Evolutionary conservation across 2,797 vertebrate genomes (phyloP).

Genomic region (Okamejei kenojei): DNA sequence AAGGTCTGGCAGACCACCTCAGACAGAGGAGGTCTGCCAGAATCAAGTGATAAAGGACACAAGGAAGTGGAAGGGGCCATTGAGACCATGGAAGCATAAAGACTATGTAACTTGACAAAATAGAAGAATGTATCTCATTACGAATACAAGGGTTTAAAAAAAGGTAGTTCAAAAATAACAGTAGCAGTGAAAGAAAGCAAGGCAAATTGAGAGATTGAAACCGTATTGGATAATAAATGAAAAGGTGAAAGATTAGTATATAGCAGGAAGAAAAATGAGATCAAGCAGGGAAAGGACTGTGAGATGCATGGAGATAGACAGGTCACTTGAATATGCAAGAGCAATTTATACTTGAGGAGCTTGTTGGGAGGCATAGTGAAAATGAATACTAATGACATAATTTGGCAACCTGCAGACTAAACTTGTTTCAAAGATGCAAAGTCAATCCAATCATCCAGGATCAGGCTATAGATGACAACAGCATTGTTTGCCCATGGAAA

Average conservation of each 20-base stretch:
- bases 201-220: background rate
- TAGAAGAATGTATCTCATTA: background rate
- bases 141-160: background rate
- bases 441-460: slow-evolving; percentile 12
- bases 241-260: background rate
- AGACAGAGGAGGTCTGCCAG: background rate
- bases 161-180: background rate
- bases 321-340: background rate
- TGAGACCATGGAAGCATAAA: background rate
- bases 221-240: background rate
- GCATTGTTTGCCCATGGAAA: background rate
- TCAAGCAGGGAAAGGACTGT: background rate
- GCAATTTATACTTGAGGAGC: background rate
- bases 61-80: background rate
- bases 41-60: background rate
- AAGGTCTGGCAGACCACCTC: no score
- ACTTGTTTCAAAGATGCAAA: background rate
- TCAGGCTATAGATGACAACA: background rate
- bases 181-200: background rate
- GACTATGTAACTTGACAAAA: background rate
- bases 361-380: no score
- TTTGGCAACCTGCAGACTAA: background rate
- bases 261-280: background rate
- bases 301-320: background rate
- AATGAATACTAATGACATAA: background rate